Percentiles rank a stretch among this genome's conserved stretches.
Evolutionary conservation across 53 echinoderm and acorn worm species (phyloP).

Genomic region (Stichopus horrens): DNA sequence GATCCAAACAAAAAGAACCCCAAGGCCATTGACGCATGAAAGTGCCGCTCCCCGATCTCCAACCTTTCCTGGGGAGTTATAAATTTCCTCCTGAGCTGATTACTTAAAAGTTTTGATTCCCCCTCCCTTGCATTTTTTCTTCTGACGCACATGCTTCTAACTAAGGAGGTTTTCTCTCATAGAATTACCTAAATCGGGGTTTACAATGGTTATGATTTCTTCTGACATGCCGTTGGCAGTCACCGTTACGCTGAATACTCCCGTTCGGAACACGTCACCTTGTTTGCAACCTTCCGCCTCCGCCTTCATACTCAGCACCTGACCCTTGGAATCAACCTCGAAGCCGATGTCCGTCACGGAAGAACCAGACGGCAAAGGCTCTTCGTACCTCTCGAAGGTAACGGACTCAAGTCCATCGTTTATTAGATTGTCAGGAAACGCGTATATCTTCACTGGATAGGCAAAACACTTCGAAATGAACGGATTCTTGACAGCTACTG

Average conservation of each 20-base stretch:
- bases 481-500: constrained; percentile 3
- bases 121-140: too few species aligned
- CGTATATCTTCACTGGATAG: constrained; percentile 17
- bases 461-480: constrained; percentile 25
- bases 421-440: neutral
- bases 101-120: too few species aligned
- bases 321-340: neutral
- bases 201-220: constrained; percentile 19
- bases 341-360: neutral
- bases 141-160: too few species aligned
- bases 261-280: neutral
- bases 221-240: neutral
- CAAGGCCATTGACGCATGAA: too few species aligned
- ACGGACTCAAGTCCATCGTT: neutral
- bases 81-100: too few species aligned
- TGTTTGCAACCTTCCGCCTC: neutral
- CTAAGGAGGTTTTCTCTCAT: too few species aligned
- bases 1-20: too few species aligned
- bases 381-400: constrained; percentile 10
- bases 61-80: too few species aligned
- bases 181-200: constrained; percentile 22
- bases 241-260: neutral
- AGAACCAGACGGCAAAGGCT: neutral
- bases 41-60: too few species aligned
- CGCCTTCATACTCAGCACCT: constrained; percentile 14